Evolutionary conservation across 2,888 invertebrate genomes (phyloP).

Genomic region (Temnothorax ravouxi): DNA sequence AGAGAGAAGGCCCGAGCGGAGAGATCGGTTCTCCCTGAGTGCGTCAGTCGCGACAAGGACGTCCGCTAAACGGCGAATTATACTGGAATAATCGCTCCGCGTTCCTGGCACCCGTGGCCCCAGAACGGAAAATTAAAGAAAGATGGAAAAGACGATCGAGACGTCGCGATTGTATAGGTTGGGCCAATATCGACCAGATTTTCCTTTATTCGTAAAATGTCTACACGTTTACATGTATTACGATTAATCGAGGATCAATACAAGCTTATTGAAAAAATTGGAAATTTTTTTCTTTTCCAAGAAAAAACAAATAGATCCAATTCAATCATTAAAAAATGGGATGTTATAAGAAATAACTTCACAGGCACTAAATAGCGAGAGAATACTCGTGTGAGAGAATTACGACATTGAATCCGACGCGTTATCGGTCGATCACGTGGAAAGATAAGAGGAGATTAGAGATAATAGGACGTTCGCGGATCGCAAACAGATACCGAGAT

Average conservation of each 20-base stretch:
- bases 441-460: slow-evolving; percentile 34
- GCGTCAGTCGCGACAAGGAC: slow-evolving; percentile 83
- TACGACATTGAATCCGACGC: neutral
- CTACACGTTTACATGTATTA: neutral
- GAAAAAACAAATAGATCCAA: neutral
- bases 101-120: slow-evolving; percentile 66
- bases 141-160: neutral
- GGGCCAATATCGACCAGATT: neutral
- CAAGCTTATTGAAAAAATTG: neutral
- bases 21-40: slow-evolving; percentile 72
- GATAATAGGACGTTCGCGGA: neutral
- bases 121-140: slow-evolving; percentile 44
- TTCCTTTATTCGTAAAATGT: slow-evolving; percentile 39
- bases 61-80: slow-evolving; percentile 82
- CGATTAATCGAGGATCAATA: neutral
- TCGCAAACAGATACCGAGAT: slow-evolving; percentile 19
- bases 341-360: too few relatives aligned
- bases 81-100: slow-evolving; percentile 79
- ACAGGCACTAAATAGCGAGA: too few relatives aligned
- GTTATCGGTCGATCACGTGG: slow-evolving; percentile 43
- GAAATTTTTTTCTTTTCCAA: neutral
- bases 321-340: neutral
- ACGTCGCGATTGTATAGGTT: neutral
- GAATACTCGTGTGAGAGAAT: neutral
- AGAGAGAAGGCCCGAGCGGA: slow-evolving; percentile 31